Evolutionary conservation across 1,140 invertebrate genomes (phyloP).

Genomic region (Drosophila kanapiae): DNA sequence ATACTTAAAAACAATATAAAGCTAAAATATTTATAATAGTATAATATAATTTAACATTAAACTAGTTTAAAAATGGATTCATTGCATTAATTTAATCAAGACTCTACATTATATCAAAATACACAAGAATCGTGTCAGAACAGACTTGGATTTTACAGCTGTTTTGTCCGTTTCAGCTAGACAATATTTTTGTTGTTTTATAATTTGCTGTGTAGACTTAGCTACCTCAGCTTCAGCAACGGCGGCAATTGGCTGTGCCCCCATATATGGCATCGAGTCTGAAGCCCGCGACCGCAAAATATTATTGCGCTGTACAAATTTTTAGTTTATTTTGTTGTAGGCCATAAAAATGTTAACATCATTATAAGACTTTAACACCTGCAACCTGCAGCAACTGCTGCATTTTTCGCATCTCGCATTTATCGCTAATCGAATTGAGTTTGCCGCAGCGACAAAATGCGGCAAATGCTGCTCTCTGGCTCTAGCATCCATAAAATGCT

Average conservation of each 20-base stretch:
- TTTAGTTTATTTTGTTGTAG: constrained; percentile 75
- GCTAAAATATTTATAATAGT: not conserved
- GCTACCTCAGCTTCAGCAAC: not conserved
- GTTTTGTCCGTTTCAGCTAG: too few relatives aligned
- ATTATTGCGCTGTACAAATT: constrained; percentile 77
- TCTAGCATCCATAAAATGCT: constrained; percentile 76
- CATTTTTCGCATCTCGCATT: constrained; percentile 75
- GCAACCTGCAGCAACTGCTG: constrained; percentile 47
- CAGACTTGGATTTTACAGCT: too few relatives aligned
- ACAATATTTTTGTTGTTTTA: not conserved
- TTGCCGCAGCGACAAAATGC: constrained; percentile 40
- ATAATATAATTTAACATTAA: not conserved
- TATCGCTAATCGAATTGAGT: constrained; percentile 77
- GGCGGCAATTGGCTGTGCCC: constrained; percentile 57
- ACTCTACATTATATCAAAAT: too few relatives aligned
- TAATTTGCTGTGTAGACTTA: not conserved
- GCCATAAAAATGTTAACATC: constrained; percentile 83
- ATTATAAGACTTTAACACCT: constrained; percentile 80
- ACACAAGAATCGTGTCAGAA: too few relatives aligned
- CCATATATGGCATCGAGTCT: constrained; percentile 54
- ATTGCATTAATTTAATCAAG: too few relatives aligned
- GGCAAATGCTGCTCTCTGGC: constrained; percentile 40
- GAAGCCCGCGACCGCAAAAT: constrained; percentile 56
- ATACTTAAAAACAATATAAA: not conserved
- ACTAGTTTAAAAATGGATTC: not conserved